Conservation (phyloP, 2,888 invertebrate species). For the Polydrusus cervinus region DNA sequence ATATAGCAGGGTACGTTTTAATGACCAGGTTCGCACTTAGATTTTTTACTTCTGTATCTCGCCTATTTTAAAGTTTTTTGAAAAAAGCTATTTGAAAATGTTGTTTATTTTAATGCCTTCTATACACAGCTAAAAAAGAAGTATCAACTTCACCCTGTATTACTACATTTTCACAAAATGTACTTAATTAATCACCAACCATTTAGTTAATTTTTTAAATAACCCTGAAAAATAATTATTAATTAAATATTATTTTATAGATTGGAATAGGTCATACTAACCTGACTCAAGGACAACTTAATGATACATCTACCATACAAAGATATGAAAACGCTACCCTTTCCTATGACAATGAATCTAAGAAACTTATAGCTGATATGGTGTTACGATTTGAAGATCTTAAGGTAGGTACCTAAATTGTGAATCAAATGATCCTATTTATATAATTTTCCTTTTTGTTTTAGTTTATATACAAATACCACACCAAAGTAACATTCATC, state of each 20-base stretch:
- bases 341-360: conserved; percentile 48
- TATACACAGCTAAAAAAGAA: no score
- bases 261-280: conserved; percentile 31
- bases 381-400: conserved; percentile 40
- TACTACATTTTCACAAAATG: no score
- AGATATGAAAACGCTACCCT: conserved; percentile 71
- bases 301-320: conserved; percentile 71
- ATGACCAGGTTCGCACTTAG: no score
- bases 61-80: no score
- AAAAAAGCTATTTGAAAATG: no score
- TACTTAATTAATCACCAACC: no score
- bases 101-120: no score
- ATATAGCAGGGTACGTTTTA: no score
- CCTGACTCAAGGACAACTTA: conserved; percentile 72
- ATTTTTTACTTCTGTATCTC: no score
- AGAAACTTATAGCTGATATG: conserved; percentile 39
- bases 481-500: conserved; percentile 73
- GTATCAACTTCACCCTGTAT: no score
- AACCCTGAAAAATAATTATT: neutral
- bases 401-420: conserved; percentile 9
- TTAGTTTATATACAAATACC: conserved; percentile 73
- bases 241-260: conserved; percentile 29
- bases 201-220: neutral
- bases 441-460: conserved; percentile 55
- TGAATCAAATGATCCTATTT: neutral